A percentile compares a stretch with the other conserved stretches of the same genome.
Evolutionary conservation across 2,797 vertebrate species (phyloP).

Genomic region (Erethizon dorsatum): DNA sequence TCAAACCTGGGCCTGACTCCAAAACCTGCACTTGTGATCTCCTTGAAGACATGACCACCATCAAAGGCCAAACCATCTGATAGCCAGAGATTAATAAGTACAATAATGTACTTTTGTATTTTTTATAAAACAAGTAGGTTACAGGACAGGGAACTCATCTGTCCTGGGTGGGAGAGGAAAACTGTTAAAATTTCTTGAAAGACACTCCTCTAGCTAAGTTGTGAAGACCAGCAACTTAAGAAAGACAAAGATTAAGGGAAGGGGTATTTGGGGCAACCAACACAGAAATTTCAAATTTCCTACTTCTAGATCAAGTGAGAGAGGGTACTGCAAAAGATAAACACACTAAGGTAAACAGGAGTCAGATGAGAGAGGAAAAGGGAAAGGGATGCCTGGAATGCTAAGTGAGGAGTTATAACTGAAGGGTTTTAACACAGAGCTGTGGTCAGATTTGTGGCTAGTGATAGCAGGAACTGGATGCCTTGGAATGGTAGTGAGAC

Average conservation of each 20-base stretch:
- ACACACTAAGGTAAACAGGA: neutral
- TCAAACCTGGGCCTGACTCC: neutral
- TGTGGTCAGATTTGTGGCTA: neutral
- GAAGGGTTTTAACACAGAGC: neutral
- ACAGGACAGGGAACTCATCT: neutral
- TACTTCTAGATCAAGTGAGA: neutral
- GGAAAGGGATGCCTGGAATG: neutral
- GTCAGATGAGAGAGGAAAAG: neutral
- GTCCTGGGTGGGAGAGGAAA: neutral
- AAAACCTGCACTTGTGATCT: neutral
- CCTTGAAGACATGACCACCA: neutral
- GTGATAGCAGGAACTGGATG: neutral
- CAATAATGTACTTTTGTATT: neutral
- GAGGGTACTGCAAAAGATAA: neutral
- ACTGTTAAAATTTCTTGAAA: neutral
- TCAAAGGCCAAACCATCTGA: neutral
- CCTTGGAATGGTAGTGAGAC: neutral
- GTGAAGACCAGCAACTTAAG: neutral
- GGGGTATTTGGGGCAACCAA: neutral
- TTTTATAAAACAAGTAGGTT: neutral
- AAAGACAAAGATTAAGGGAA: neutral
- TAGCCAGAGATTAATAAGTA: neutral
- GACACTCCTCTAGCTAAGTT: neutral
- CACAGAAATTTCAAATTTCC: neutral
- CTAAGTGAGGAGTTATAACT: neutral